A percentile compares a stretch with the other conserved stretches of the same genome.
phyloP scores from a whole-genome alignment of 1,140 invertebrate genomes.

The Heliconius hermathena region DNA sequence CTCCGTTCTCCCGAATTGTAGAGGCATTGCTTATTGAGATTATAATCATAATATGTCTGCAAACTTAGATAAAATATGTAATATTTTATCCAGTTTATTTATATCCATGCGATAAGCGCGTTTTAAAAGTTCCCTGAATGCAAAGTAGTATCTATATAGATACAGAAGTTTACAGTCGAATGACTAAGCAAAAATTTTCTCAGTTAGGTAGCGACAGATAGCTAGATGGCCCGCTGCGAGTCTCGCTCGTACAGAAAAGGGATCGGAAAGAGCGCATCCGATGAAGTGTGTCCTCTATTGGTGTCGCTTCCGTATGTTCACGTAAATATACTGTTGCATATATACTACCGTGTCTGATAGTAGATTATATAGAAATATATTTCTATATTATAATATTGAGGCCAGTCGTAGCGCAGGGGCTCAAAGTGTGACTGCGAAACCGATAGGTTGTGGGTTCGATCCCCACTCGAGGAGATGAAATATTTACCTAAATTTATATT shows the following conservation, averaged over 20 bases:
- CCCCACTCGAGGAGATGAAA: no score
- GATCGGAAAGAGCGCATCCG: conserved; percentile 57
- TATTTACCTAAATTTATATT: no score
- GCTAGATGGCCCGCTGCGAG: conserved; percentile 48
- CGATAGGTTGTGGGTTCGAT: no score
- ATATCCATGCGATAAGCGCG: neutral
- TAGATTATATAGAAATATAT: conserved; percentile 21
- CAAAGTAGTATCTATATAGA: conserved; percentile 42
- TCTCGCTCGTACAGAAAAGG: conserved; percentile 49
- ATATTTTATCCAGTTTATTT: neutral
- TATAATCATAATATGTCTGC: no score
- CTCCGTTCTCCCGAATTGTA: no score
- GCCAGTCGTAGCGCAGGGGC: no score
- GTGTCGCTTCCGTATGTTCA: conserved; percentile 58
- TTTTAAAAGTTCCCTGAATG: conserved; percentile 12
- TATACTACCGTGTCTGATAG: conserved; percentile 20
- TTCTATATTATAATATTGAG: neutral
- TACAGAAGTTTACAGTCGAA: conserved; percentile 57
- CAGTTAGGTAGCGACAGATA: conserved; percentile 54
- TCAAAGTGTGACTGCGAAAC: no score
- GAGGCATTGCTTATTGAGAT: no score
- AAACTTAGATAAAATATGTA: neutral
- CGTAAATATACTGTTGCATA: conserved; percentile 44
- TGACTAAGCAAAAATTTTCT: conserved; percentile 62
- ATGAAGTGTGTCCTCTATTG: conserved; percentile 63